These are phyloP conservation scores for Microplitis manilae DNA, from an alignment of 2,888 invertebrate species.

Conservation along the genomic window DNA sequence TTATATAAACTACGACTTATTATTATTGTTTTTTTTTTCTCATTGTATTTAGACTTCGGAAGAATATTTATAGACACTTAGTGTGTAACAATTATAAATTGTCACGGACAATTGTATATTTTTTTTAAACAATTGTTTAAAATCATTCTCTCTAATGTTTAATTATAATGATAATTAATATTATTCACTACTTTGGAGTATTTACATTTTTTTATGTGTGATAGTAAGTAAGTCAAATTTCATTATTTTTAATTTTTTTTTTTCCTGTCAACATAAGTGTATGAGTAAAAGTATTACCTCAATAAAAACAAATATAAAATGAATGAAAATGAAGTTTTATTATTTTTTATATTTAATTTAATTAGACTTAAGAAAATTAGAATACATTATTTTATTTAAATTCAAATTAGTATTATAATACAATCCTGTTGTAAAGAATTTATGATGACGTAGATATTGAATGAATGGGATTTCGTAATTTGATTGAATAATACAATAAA, in stretches of 20 bases:
- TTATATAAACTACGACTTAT: conserved; percentile 13
- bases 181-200: not conserved
- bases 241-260: not conserved
- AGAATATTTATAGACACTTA: conserved; percentile 26
- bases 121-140: not conserved
- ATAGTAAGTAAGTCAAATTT: not conserved
- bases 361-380: not conserved
- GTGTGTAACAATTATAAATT: not conserved
- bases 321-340: not conserved
- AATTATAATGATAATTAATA: conserved; percentile 6
- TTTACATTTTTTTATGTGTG: conserved; percentile 19
- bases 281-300: conserved; percentile 29
- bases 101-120: not conserved
- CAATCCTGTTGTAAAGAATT: too few species aligned
- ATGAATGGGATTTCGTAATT: too few species aligned
- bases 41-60: conserved; percentile 31
- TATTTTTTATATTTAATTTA: not conserved
- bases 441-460: too few species aligned
- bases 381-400: too few species aligned
- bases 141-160: not conserved
- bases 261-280: not conserved
- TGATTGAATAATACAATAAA: too few species aligned
- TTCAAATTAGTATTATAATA: too few species aligned
- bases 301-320: conserved; percentile 26
- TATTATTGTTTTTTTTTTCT: conserved; percentile 4